phyloP scores from a whole-genome alignment of 2,113 vertebrate genomes.

The Gallinago undulata region DNA sequence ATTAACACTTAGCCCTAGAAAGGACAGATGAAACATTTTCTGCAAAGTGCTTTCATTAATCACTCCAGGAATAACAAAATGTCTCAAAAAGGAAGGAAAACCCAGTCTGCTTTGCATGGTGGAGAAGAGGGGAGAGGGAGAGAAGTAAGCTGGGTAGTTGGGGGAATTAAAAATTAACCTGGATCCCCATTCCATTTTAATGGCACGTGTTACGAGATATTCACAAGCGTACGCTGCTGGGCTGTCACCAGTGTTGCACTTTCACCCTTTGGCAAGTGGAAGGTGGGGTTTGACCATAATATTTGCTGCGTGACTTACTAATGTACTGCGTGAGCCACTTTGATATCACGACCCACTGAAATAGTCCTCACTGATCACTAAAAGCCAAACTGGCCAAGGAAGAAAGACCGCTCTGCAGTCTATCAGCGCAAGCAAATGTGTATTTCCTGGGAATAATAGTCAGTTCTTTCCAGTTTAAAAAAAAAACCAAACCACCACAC shows the following conservation, averaged over 20 bases:
- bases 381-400: neutral
- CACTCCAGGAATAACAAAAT: neutral
- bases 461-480: neutral
- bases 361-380: neutral
- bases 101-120: neutral
- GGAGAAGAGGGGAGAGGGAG: neutral
- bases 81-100: neutral
- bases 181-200: neutral
- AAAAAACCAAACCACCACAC: no score
- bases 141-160: neutral
- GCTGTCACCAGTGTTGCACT: neutral
- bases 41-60: neutral
- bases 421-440: rapidly evolving
- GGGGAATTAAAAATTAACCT: neutral
- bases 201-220: neutral
- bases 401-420: neutral
- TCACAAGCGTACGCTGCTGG: neutral
- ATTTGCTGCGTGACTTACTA: neutral
- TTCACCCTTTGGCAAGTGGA: neutral
- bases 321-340: neutral
- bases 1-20: neutral
- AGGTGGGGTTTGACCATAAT: neutral
- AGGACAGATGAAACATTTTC: neutral
- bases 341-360: neutral
- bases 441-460: neutral